Conservation (phyloP, 1,140 invertebrate genomes). For the Drosophila sproati region DNA sequence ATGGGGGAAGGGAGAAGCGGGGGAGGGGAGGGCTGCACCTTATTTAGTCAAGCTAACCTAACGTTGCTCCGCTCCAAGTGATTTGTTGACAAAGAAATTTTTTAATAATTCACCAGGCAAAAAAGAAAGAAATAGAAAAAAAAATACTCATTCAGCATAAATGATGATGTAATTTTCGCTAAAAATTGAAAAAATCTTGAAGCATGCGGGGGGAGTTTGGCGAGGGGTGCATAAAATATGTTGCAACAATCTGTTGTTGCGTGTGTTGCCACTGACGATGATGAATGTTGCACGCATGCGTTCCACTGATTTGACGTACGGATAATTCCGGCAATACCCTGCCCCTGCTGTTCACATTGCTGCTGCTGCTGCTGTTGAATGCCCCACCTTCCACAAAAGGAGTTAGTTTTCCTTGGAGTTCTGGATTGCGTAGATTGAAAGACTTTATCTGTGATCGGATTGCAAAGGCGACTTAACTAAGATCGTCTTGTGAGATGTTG, state of each 20-base stretch:
- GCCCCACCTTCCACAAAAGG: background rate
- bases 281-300: slow-evolving; percentile 81
- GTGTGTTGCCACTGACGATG: slow-evolving; percentile 66
- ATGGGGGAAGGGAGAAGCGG: slow-evolving; percentile 12
- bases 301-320: slow-evolving; percentile 66
- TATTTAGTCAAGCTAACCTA: slow-evolving; percentile 68
- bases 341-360: background rate
- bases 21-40: slow-evolving; percentile 51
- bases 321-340: slow-evolving; percentile 38
- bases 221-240: slow-evolving; percentile 70
- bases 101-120: slow-evolving; percentile 76
- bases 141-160: slow-evolving; percentile 76
- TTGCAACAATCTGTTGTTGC: slow-evolving; percentile 76
- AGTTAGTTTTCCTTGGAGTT: background rate
- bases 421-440: no score
- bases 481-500: no score
- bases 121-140: slow-evolving; percentile 10
- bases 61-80: slow-evolving; percentile 56
- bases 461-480: no score
- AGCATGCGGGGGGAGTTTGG: slow-evolving; percentile 2
- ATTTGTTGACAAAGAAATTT: slow-evolving; percentile 83
- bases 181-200: slow-evolving; percentile 80
- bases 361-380: background rate
- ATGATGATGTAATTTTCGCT: slow-evolving; percentile 82
- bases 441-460: no score